Base-by-base conservation (phyloP, 2,113 vertebrate genomes). In the Solenodon paradoxus region DNA sequence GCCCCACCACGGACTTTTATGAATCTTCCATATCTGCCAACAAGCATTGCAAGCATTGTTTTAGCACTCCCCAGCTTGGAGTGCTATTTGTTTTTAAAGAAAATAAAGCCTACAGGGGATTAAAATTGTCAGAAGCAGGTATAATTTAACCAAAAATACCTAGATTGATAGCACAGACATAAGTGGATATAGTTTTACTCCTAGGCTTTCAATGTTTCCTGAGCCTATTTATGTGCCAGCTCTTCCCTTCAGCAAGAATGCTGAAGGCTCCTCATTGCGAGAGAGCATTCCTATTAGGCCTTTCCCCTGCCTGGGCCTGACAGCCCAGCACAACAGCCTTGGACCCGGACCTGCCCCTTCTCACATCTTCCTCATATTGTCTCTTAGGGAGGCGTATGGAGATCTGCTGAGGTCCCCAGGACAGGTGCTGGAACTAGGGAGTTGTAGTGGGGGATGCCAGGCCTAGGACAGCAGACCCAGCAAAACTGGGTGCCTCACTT, bases 111-210 rank as follows among this genome's bases (percentile, higher is more conserved):
- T 69, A 26, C 11, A 30, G 57, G 26, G 53, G 88, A 87, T 88
- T 45, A 47, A 51, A 85, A 2, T 69, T 53, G 47, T 42, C 81
- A 30, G 17, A 83, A 92, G 9, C 32, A 72, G 13, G 79, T 89
- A 83, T 95, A 66, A 81, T 92, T 95, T 95, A 53, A n/a, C 69
- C 69, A 53, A 26, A 53, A 72, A 59, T 20, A 22, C 7, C 3
- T 2, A 61, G 30, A 61, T 26, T 17, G 32, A 84, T 12, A 47
- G 16, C 26, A 24, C 59, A 13, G 24, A 74, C 6, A 38, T 13
- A 6, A 20, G 16, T 2, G 17, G 35, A 10, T 10, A 26, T 8
- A 47, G 1, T 28, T 47, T 47, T 53, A 66, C 3, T n/a, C 15
- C 40, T 35, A 12, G 5, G 30, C 10, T 66, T 59, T 49, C 15